Base-by-base conservation (phyloP, 2,113 vertebrate genomes). In the Salvelinus sp. region DNA sequence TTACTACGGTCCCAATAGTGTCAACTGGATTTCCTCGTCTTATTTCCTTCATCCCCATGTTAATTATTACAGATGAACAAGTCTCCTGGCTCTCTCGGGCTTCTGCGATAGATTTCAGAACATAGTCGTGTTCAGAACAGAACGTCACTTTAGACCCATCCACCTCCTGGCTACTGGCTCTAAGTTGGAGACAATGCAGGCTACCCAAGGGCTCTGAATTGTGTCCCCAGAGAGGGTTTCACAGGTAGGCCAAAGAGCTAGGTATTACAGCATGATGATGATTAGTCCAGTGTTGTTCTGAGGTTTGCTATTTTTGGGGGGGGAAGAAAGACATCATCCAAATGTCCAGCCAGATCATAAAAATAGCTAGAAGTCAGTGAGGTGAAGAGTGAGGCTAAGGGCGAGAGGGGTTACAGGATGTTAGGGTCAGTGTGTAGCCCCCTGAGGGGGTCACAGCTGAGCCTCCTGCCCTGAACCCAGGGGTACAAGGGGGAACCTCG, bases 341-440 rank as follows among this genome's bases (percentile, higher is more conserved):
- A 60, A 86, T 75, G 75, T 86, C 69, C 30, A 44, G 76, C 78
- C 83, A 86, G 69, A 90, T 90, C 83, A 94, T 92, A 91, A 92
- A 92, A 93, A 91, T 91, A 92, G 82, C 83, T 85, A 16, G 73
- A 33, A 85, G 82, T 87, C 85, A 88, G 86, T 87, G 90, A 89
- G 80, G 88, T 89, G 87, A 87, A 70, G 82, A 87, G 78, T 79
- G 82, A 77, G 44, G 74, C 81, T 12, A 20, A 33, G 13, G 50
- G 74, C 30, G 74, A 63, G 5, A 3, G 50, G 83, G 74, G 85
- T 85, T 78, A 90, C 88, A 92, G 91, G 91, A 93, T 89, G 90
- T 88, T 90, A 80, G 76, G 82, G 88, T 87, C 91, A 81, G 76
- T 75, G 74, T 75, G 76, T 74, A 63, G 72, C 66, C 64, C 76